These are phyloP conservation scores for Epizoanthus ramosus DNA, from an alignment of 92 coral and sea anemone species.

Conservation along the genomic window DNA sequence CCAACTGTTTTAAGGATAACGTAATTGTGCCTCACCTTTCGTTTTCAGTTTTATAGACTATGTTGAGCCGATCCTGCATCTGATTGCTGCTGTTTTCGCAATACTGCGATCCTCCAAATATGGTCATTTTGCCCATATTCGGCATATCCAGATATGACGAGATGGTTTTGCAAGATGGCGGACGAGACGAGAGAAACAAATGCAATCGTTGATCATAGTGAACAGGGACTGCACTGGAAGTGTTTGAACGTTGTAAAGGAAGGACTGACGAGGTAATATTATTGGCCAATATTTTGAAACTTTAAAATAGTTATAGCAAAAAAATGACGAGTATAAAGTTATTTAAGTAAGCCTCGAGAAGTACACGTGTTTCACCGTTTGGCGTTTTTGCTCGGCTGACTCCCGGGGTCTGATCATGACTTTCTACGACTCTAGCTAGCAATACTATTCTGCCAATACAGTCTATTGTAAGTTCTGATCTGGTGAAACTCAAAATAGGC, in stretches of 20 bases:
- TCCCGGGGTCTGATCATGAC: no score
- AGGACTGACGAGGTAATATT: slow-evolving; percentile 29
- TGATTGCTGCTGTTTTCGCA: slow-evolving; percentile 29
- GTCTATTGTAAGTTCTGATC: no score
- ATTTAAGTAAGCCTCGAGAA: not conserved
- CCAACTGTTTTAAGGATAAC: no score
- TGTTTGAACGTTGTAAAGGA: not conserved
- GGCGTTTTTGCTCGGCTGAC: no score
- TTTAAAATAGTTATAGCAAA: not conserved
- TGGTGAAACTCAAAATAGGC: no score
- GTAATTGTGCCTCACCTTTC: not conserved
- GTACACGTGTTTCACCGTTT: not conserved
- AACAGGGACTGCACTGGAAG: not conserved
- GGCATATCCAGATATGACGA: not conserved
- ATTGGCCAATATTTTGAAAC: not conserved
- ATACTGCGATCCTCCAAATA: slow-evolving; percentile 44
- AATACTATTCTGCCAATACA: no score
- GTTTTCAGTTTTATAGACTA: slow-evolving; percentile 10
- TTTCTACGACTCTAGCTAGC: no score
- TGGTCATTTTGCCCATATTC: slow-evolving; percentile 63
- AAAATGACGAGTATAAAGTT: not conserved
- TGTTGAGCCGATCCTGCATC: no score
- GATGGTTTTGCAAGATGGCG: slow-evolving; percentile 69
- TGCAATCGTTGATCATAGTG: not conserved
- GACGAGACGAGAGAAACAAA: slow-evolving; percentile 29